Base-by-base conservation (phyloP, 2,888 invertebrate species). In the Conus canariensis region DNA sequence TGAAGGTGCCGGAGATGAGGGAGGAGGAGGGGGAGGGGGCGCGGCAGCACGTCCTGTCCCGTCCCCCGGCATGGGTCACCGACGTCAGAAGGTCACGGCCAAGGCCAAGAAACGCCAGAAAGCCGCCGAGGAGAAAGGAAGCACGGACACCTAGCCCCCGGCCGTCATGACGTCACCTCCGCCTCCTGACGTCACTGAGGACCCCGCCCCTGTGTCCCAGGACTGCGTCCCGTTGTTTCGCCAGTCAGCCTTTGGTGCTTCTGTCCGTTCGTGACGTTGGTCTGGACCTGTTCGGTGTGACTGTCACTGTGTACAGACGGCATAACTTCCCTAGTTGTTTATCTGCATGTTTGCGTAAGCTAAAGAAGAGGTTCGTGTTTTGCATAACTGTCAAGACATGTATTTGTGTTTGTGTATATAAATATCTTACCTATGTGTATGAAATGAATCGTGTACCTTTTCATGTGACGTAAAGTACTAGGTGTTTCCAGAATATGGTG, bases 61-160 rank as follows among this genome's bases (percentile, higher is more conserved):
- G 8, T 92, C 92, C 6, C 92, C 92, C 59, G 92, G 91, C 83
- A 91, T 92, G 80, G 93, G 91, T 56, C 92, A 92, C 6, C 91
- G 94, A 83, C 92, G 94, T 25, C 94, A 94, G 91, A 92, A 94
- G 91, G 93, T 94, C 85, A 94, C 95, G 74, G 95, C 95, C 77
- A 95, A 95, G 90, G 95, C 95, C 87, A 95, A 94, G 92, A 94
- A 94, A 74, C 93, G 95, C 64, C 95, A 95, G 91, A 94, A 94
- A 92, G 94, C 94, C 74, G 92, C 92, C 22, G 94, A 93, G 85
- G 92, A 91, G 19, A 87, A 87, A 22, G 90, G 87, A 14, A 70
- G 70, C 74, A 14, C 16, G 60, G 87, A 45, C 80, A 86, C 89
- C 10, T 89, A 89, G 67, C 67, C 77, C 77, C 22, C 77, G 0